Base-by-base conservation (phyloP, 2,888 invertebrate genomes). In the Notodonta ziczac region DNA sequence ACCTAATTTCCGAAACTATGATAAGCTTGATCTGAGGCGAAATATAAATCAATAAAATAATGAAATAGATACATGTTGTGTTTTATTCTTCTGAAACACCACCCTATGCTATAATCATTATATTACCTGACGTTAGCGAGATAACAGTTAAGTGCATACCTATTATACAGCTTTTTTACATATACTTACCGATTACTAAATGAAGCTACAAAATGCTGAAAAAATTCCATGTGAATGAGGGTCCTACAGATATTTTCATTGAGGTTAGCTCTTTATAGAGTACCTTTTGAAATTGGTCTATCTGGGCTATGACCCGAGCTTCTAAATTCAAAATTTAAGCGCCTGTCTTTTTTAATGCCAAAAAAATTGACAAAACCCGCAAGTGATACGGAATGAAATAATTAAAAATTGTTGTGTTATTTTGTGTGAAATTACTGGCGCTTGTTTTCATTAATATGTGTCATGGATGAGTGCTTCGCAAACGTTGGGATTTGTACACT, bases 1-100 rank as follows among this genome's bases (percentile, higher is more conserved):
- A 56, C 44, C 8, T 56, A 7, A 44, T 24, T 56, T 56, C 44
- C 24, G 24, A 44, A 56, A 40, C 14, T 55, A 9, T 44, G n/a
- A 56, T 56, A 44, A 42, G 56, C 56, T 56, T 56, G 56, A 56
- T 56, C 56, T 56, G 44, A 56, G 56, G 56, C 44, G 56, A 56
- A 54, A 54, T 39, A 54, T 56, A 56, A 56, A 42, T 56, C 56
- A 56, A 16, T 42, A 56, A 56, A 55, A 56, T 56, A 16, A 56
- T 56, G 42, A 44, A 56, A 56, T 24, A 56, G 16, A n/a, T 40
- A 5, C 9, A 3, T 42, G n/a, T 56, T 8, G n/a, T 14, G 1
- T 14, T 55, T 55, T 55, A 53, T 53, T 53, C 24, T 16, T 51
- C 10, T 4, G n/a, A 4, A 8, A 24, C 24, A 24, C 24, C 42